phyloP scores from a whole-genome alignment of 2,797 vertebrate genomes.

The Serranus cabrilla region DNA sequence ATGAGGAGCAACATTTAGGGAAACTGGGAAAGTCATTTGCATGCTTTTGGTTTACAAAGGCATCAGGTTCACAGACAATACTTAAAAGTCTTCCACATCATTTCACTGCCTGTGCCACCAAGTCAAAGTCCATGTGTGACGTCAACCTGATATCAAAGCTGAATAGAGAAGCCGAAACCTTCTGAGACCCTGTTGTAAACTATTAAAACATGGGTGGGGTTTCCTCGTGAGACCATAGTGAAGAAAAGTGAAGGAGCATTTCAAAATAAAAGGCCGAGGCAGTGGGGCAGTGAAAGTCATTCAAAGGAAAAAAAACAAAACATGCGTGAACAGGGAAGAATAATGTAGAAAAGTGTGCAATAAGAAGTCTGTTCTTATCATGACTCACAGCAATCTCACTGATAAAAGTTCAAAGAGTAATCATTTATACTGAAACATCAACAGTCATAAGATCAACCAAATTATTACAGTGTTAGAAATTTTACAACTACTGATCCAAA shows the following conservation, averaged over 20 bases:
- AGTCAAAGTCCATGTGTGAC: slow-evolving; percentile 20
- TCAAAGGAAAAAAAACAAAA: slow-evolving; percentile 9
- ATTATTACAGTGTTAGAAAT: slow-evolving; percentile 6
- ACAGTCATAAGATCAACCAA: slow-evolving; percentile 30
- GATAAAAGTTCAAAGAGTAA: background rate
- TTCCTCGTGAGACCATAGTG: slow-evolving; percentile 36
- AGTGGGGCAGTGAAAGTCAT: slow-evolving; percentile 39
- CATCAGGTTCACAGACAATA: background rate
- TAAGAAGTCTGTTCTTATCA: slow-evolving; percentile 18
- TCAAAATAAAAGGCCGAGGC: slow-evolving; percentile 31
- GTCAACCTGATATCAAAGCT: slow-evolving; percentile 21
- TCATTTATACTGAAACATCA: slow-evolving; percentile 17
- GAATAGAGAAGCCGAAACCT: slow-evolving; percentile 14
- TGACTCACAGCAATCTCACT: background rate
- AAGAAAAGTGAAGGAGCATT: slow-evolving; percentile 16
- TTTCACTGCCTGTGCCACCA: slow-evolving; percentile 1
- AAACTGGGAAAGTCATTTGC: background rate
- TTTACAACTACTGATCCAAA: slow-evolving; percentile 3
- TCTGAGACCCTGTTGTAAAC: slow-evolving; percentile 10
- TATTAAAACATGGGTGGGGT: slow-evolving; percentile 23
- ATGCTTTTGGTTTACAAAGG: slow-evolving; percentile 3
- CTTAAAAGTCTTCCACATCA: slow-evolving; percentile 16
- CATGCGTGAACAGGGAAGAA: slow-evolving; percentile 30
- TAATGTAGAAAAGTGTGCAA: slow-evolving; percentile 13
- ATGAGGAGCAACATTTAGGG: background rate